Evolutionary conservation across 2,797 vertebrate species (phyloP).

Genomic region (Tolypeutes matacus): DNA sequence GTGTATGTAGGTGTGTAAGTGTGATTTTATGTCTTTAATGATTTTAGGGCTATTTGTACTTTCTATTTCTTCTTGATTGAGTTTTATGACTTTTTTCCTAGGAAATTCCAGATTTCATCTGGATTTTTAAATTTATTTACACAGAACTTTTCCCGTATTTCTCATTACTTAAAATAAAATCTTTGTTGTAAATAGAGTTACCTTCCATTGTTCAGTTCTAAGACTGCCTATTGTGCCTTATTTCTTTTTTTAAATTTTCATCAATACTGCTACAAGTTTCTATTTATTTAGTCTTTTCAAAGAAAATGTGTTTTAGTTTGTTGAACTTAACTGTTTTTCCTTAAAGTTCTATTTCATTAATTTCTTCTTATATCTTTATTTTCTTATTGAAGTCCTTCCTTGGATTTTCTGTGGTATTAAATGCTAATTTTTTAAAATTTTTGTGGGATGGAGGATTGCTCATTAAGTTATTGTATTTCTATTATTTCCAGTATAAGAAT

Average conservation of each 20-base stretch:
- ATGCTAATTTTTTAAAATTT: not conserved
- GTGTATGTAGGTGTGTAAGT: not conserved
- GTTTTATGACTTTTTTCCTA: not conserved
- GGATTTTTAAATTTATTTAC: not conserved
- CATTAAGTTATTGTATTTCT: not conserved
- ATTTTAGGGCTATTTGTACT: not conserved
- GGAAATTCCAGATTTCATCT: not conserved
- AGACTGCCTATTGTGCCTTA: not conserved
- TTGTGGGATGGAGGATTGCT: not conserved
- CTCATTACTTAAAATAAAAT: not conserved
- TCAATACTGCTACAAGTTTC: not conserved
- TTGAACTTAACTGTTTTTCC: not conserved
- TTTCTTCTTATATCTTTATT: not conserved
- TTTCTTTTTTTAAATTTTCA: not conserved
- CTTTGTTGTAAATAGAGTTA: not conserved
- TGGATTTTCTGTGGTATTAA: not conserved
- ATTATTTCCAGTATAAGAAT: not conserved
- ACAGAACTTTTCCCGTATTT: not conserved
- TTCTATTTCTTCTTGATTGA: not conserved
- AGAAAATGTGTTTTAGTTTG: not conserved
- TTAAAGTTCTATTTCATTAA: not conserved
- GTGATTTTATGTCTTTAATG: not conserved
- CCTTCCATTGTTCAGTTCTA: not conserved
- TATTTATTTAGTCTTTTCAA: not conserved
- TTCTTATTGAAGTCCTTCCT: not conserved